Percentiles rank a stretch among this genome's conserved stretches.
Conservation (phyloP, 2,113 vertebrate genomes). For the Thinocorus orbignyianus region DNA sequence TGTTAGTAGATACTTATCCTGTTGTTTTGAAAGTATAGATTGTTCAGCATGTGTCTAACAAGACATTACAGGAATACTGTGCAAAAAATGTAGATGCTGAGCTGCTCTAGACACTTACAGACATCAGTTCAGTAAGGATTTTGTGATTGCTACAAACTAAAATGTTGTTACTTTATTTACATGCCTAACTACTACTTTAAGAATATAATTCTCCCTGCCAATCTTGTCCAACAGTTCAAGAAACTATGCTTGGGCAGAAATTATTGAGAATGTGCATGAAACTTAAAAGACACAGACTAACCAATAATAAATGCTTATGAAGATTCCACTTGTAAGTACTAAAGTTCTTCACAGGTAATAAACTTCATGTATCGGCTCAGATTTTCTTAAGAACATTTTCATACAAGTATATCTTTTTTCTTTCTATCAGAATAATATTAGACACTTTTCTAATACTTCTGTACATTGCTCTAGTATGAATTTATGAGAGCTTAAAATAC, state of each 20-base stretch:
- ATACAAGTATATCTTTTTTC: not conserved
- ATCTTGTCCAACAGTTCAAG: not conserved
- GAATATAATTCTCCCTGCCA: not conserved
- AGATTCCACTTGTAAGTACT: not conserved
- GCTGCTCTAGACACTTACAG: not conserved
- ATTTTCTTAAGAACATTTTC: not conserved
- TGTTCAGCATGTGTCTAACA: not conserved
- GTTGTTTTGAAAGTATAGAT: not conserved
- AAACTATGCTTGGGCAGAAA: not conserved
- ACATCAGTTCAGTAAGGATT: not conserved
- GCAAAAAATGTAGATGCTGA: not conserved
- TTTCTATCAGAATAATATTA: not conserved
- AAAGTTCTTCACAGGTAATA: not conserved
- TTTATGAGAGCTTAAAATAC: conserved; percentile 52
- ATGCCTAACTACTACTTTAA: not conserved
- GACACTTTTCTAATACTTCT: not conserved
- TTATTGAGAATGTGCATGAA: not conserved
- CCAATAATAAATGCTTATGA: not conserved
- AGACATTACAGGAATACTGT: not conserved
- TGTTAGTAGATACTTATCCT: not conserved
- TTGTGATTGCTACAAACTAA: not conserved
- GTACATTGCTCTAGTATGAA: not conserved
- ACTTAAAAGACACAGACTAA: not conserved
- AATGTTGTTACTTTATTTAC: not conserved
- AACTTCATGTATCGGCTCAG: not conserved